These are phyloP conservation scores for Apotomis turbidana DNA, from an alignment of 2,888 invertebrate species.

Conservation along the genomic window DNA sequence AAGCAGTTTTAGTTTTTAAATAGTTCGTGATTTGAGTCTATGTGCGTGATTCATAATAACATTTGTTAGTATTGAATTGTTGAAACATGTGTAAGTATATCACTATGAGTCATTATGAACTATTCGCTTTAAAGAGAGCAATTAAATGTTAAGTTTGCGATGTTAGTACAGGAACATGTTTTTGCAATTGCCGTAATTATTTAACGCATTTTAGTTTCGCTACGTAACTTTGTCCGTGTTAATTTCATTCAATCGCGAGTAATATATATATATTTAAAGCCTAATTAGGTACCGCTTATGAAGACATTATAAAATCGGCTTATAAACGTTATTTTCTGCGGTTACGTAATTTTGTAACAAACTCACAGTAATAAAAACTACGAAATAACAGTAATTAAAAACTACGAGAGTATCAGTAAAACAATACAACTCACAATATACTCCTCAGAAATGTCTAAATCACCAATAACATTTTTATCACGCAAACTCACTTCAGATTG, in stretches of 20 bases:
- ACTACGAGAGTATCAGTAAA: too few species aligned
- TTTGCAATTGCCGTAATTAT: constrained; percentile 30
- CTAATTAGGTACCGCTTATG: too few species aligned
- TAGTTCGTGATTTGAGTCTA: constrained; percentile 31
- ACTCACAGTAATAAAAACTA: neutral
- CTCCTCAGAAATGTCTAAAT: neutral
- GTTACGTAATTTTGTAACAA: too few species aligned
- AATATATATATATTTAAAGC: neutral
- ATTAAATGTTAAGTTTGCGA: constrained; percentile 28
- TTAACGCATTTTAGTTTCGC: constrained; percentile 25
- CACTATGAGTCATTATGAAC: constrained; percentile 36
- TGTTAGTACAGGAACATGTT: constrained; percentile 11
- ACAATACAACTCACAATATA: too few species aligned
- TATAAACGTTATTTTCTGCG: too few species aligned
- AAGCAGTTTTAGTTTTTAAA: constrained; percentile 19
- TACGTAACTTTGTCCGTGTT: constrained; percentile 9
- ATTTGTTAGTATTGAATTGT: neutral
- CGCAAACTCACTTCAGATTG: too few species aligned
- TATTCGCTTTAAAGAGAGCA: constrained; percentile 19
- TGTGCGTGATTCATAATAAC: constrained; percentile 25
- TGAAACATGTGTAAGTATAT: constrained; percentile 21
- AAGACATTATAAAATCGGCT: neutral
- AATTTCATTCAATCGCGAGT: neutral
- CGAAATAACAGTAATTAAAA: too few species aligned
- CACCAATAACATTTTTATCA: neutral